These are phyloP conservation scores for Petrocephalus zakoni DNA, from an alignment of 2,113 vertebrate genomes.

Conservation along the genomic window DNA sequence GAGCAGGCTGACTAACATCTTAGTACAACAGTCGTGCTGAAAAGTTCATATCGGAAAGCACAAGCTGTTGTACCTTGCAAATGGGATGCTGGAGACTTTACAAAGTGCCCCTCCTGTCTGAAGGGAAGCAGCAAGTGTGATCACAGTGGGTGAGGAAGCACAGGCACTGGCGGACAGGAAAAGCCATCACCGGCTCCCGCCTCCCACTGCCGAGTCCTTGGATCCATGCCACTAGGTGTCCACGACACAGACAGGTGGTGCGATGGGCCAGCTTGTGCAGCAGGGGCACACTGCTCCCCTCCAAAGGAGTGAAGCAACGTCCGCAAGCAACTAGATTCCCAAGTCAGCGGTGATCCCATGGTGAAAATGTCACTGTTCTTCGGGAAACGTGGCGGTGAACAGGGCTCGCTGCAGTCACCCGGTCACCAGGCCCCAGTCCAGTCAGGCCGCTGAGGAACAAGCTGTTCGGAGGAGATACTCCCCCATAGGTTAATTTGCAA, in stretches of 20 bases:
- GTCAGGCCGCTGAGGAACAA: not conserved
- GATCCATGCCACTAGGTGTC: not conserved
- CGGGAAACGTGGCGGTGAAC: not conserved
- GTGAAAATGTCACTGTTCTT: not conserved
- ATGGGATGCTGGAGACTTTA: not conserved
- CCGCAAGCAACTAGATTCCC: not conserved
- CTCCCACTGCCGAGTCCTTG: not conserved
- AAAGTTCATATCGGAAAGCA: not conserved
- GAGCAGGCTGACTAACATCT: not conserved
- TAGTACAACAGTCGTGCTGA: not conserved
- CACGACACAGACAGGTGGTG: not conserved
- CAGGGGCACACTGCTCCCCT: not conserved
- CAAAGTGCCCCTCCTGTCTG: not conserved
- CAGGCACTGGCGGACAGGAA: not conserved
- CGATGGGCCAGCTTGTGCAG: not conserved
- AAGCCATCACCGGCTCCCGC: not conserved
- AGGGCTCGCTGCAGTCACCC: not conserved
- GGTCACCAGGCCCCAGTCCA: not conserved
- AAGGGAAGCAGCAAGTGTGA: not conserved
- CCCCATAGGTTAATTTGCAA: not conserved
- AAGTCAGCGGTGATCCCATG: not conserved
- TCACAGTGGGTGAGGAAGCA: not conserved
- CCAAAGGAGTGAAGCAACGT: not conserved
- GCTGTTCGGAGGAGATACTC: not conserved
- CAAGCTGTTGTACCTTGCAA: not conserved